These are phyloP conservation scores for Metalampra italica DNA, from an alignment of 2,888 invertebrate genomes.

Conservation along the genomic window DNA sequence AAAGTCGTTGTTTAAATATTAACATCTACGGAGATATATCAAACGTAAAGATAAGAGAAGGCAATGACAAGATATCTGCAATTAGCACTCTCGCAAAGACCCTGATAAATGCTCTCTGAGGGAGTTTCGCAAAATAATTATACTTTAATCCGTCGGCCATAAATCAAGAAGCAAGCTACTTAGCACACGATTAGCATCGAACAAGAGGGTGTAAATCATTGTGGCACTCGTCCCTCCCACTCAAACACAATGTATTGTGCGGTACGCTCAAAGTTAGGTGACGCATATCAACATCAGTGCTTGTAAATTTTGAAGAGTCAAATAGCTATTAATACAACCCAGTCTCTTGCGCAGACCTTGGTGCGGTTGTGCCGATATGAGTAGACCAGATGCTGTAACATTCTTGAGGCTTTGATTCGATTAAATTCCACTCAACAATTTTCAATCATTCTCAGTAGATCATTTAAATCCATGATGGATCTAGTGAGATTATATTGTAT, in stretches of 20 bases:
- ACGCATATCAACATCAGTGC: background rate
- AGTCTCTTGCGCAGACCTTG: no score
- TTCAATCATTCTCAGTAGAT: no score
- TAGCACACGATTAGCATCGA: constrained; percentile 70
- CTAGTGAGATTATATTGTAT: no score
- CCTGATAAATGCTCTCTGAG: constrained; percentile 16
- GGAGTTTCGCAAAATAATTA: constrained; percentile 36
- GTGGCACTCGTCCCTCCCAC: constrained; percentile 18
- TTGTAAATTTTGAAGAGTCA: background rate
- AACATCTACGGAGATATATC: constrained; percentile 18
- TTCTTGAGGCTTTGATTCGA: no score
- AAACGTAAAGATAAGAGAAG: constrained; percentile 13
- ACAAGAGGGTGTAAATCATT: constrained; percentile 67
- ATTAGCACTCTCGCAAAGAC: constrained; percentile 18
- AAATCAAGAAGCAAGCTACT: constrained; percentile 45
- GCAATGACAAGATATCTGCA: constrained; percentile 23
- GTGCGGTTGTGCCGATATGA: no score
- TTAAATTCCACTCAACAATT: no score
- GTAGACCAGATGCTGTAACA: no score
- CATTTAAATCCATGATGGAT: no score
- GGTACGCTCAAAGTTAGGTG: background rate
- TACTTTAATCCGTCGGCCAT: constrained; percentile 40
- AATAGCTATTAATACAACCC: no score
- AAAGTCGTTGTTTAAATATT: background rate
- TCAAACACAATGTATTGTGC: constrained; percentile 5